phyloP scores from a whole-genome alignment of 1,140 invertebrate genomes.

The Zaprionus vittiger region DNA sequence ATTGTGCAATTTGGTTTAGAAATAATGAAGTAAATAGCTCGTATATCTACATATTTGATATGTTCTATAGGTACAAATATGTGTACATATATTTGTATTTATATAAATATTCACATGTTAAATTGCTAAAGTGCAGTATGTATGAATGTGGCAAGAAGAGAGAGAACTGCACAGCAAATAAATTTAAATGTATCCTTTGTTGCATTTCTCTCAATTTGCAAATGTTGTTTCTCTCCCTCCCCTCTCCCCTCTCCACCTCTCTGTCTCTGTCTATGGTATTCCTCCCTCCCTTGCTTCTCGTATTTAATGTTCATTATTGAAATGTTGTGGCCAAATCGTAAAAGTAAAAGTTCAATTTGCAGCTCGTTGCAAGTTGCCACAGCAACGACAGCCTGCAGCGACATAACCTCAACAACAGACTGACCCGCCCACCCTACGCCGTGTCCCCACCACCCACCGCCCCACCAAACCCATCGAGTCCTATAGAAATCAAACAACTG shows the following conservation, averaged over 20 bases:
- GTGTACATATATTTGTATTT: too few relatives aligned
- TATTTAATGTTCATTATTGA: slow-evolving; percentile 63
- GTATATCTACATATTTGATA: background rate
- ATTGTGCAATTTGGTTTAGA: background rate
- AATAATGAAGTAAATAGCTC: background rate
- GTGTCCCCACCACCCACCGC: background rate
- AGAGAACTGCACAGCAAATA: background rate
- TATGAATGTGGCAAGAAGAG: background rate
- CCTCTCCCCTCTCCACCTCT: background rate
- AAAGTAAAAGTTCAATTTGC: slow-evolving; percentile 72
- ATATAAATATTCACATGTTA: too few relatives aligned
- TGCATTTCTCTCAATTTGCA: slow-evolving; percentile 14
- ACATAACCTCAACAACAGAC: slow-evolving; percentile 37
- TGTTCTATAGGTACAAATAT: too few relatives aligned
- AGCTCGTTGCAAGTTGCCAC: slow-evolving; percentile 37
- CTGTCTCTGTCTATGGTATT: background rate
- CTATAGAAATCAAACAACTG: slow-evolving; percentile 71
- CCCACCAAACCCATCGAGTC: slow-evolving; percentile 14
- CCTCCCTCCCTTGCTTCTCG: background rate
- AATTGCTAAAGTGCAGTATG: too few relatives aligned
- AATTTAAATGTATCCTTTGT: slow-evolving; percentile 1
- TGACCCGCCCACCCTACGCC: background rate
- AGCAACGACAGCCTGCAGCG: slow-evolving; percentile 37
- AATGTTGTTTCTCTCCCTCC: slow-evolving; percentile 7
- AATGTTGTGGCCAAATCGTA: slow-evolving; percentile 39